Percentiles rank a stretch among this genome's conserved stretches.
Evolutionary conservation across 1,140 invertebrate species (phyloP).

Genomic region (Nixonia krombeini): DNA sequence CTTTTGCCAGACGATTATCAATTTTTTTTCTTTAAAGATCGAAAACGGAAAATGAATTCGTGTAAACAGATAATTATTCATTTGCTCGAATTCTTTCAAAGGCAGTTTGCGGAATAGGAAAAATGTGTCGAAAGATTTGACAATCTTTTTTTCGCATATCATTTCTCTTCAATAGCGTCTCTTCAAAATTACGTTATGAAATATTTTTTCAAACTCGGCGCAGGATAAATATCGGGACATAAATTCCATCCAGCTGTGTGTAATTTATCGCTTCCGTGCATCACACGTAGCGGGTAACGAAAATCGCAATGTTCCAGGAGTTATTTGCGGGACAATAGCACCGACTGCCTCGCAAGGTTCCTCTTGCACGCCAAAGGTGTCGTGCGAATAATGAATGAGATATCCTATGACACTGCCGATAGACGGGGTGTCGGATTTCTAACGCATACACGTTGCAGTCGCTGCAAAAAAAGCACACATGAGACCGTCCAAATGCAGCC

Average conservation of each 20-base stretch:
- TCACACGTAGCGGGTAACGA: conserved; percentile 37
- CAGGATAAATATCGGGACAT: conserved; percentile 19
- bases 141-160: not conserved
- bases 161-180: not conserved
- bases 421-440: conserved; percentile 53
- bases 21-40: no score
- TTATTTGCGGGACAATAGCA: conserved; percentile 51
- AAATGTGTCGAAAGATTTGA: no score
- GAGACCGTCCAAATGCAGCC: conserved; percentile 27
- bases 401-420: conserved; percentile 54
- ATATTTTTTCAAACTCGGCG: no score
- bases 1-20: no score
- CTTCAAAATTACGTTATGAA: no score
- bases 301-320: conserved; percentile 49
- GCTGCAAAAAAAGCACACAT: conserved; percentile 25
- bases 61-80: no score
- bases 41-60: no score
- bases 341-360: conserved; percentile 46
- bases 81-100: no score
- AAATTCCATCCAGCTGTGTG: conserved; percentile 20
- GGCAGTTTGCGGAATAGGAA: no score
- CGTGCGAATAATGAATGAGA: conserved; percentile 58
- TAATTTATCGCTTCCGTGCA: conserved; percentile 41
- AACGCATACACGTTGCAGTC: conserved; percentile 41
- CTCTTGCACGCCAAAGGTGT: conserved; percentile 54